phyloP scores from a whole-genome alignment of 2,113 vertebrate genomes.

The Nothoprocta pentlandii region DNA sequence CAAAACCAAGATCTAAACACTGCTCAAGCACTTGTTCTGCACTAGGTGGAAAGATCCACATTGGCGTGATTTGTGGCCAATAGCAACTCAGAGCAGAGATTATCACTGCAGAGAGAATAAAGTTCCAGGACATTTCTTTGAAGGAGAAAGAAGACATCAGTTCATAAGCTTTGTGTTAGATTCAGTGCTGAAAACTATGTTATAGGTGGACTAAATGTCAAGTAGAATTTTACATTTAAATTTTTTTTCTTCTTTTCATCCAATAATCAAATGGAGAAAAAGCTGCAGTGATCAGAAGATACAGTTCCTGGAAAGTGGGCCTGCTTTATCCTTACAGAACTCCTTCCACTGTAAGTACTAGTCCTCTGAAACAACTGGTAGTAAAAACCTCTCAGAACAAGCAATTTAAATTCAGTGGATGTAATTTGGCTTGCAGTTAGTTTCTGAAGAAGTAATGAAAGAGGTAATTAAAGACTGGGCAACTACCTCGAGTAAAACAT shows the following conservation, averaged over 20 bases:
- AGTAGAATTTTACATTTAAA: not conserved
- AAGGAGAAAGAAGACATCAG: not conserved
- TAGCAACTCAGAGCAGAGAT: not conserved
- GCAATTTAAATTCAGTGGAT: constrained; percentile 44
- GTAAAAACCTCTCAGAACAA: constrained; percentile 18
- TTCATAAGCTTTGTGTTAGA: not conserved
- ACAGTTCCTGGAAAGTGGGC: not conserved
- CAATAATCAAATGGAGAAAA: not conserved
- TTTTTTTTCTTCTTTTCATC: not conserved
- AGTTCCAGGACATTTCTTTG: not conserved
- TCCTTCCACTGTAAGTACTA: not conserved
- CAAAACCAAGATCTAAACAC: not conserved
- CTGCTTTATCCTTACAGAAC: not conserved
- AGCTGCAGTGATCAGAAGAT: not conserved
- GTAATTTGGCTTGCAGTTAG: constrained; percentile 30
- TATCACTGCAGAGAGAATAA: not conserved
- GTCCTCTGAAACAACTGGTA: not conserved
- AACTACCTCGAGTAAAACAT: constrained; percentile 23
- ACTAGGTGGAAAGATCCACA: not conserved
- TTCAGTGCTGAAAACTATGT: not conserved
- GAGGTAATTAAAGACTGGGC: constrained; percentile 53
- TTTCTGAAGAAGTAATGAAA: constrained; percentile 58
- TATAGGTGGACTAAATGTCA: not conserved
- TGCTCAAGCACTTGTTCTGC: not conserved
- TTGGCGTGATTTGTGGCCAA: not conserved